phyloP scores from a whole-genome alignment of 2,113 vertebrate species.

The Varanus salvator region DNA sequence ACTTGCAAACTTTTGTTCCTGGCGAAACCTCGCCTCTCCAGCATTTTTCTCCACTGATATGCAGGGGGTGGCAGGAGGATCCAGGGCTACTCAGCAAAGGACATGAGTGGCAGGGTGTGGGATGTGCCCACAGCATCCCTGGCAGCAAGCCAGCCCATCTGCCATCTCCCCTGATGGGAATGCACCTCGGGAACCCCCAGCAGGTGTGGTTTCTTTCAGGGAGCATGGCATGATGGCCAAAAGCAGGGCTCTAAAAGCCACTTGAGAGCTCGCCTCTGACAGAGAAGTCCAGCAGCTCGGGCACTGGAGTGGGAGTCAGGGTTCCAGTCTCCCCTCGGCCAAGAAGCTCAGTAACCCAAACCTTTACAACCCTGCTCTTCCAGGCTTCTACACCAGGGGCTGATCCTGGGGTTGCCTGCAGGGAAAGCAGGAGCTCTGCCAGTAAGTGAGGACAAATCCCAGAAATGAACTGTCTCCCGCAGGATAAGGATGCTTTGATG shows the following conservation, averaged over 20 bases:
- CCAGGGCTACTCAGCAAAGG: too few species aligned
- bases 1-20: constrained; percentile 74
- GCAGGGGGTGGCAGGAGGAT: constrained; percentile 54
- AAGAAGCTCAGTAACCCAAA: too few species aligned
- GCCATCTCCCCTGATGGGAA: too few species aligned
- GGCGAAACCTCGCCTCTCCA: constrained; percentile 73
- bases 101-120: too few species aligned
- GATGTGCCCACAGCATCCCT: constrained; percentile 53
- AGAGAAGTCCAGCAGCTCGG: too few species aligned
- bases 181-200: neutral
- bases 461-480: neutral
- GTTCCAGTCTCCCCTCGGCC: too few species aligned
- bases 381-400: neutral
- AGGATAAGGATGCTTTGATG: neutral
- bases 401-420: neutral
- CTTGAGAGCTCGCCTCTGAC: neutral
- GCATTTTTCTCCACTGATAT: constrained; percentile 68
- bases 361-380: too few species aligned
- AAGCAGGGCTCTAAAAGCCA: neutral
- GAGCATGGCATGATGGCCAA: neutral
- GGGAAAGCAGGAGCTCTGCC: neutral
- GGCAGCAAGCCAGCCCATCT: constrained; percentile 71
- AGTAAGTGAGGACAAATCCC: neutral
- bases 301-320: too few species aligned
- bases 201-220: too few species aligned